Evolutionary conservation across 2,888 invertebrate genomes (phyloP), one percentile per base, ranked within the genome.

Genomic region (Tachina lurida): DNA sequence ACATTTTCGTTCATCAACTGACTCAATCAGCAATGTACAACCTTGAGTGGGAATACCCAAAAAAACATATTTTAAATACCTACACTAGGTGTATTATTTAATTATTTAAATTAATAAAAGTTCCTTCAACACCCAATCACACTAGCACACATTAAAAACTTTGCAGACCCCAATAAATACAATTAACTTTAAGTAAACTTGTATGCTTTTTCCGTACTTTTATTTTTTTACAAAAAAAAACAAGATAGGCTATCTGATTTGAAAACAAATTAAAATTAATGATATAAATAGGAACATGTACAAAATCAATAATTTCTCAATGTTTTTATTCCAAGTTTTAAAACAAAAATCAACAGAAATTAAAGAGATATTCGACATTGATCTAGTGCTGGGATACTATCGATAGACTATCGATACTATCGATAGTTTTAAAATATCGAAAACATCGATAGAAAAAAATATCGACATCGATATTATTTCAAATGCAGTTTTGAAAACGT

Each of bases 361-460:
- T 3, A 79, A 65, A 65, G 31, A 68, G 12, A 68, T 68, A 60
- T 68, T 62, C 39, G 75, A 52, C 68, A 70, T 81, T 75, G 68
- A 81, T 62, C 17, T 75, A n/a, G n/a, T n/a, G n/a, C n/a, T n/a
- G n/a, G n/a, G n/a, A n/a, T n/a, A n/a, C n/a, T n/a, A n/a, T n/a
- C n/a, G n/a, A n/a, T n/a, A n/a, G n/a, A n/a, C n/a, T n/a, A n/a
- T n/a, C n/a, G n/a, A n/a, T n/a, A n/a, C n/a, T n/a, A n/a, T n/a
- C n/a, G n/a, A n/a, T n/a, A n/a, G n/a, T n/a, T n/a, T n/a, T n/a
- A n/a, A n/a, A n/a, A n/a, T n/a, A n/a, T n/a, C n/a, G n/a, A n/a
- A n/a, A n/a, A n/a, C n/a, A n/a, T n/a, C n/a, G n/a, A n/a, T n/a
- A n/a, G n/a, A n/a, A n/a, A n/a, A n/a, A n/a, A n/a, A n/a, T n/a